Evolutionary conservation across 2,888 invertebrate genomes (phyloP).

Genomic region (Rapana venosa): DNA sequence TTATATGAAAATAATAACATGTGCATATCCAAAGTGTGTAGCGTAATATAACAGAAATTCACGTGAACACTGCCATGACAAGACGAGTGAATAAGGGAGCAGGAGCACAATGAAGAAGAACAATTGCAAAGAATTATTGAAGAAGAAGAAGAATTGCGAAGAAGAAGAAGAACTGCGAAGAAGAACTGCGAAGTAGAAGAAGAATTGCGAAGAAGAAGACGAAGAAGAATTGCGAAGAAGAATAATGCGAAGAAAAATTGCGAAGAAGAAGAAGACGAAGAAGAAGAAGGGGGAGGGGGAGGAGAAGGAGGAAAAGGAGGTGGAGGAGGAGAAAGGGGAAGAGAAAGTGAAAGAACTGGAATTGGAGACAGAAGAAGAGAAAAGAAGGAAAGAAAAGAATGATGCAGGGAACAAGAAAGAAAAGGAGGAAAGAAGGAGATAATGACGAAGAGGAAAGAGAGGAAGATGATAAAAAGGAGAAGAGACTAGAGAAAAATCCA

Average conservation of each 20-base stretch:
- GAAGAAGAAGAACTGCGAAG: neutral
- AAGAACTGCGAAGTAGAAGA: neutral
- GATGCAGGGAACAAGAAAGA: neutral
- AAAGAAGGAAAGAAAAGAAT: neutral
- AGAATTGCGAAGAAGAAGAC: neutral
- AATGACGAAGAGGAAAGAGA: neutral
- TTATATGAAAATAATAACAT: too few relatives aligned
- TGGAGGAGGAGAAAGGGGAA: neutral
- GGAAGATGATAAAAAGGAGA: neutral
- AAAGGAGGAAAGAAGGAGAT: neutral
- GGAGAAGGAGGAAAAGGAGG: neutral
- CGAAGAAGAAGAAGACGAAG: neutral
- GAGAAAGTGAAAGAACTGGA: neutral
- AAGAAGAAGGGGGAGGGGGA: neutral
- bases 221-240: neutral
- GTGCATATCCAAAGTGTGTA: too few relatives aligned
- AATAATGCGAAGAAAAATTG: neutral
- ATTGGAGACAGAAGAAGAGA: neutral
- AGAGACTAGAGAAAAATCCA: too few relatives aligned
- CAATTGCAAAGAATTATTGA: neutral
- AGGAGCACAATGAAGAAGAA: neutral
- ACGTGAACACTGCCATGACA: neutral
- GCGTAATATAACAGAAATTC: too few relatives aligned
- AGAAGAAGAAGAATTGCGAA: neutral
- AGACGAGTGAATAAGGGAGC: neutral